Base-by-base conservation (phyloP, 2,888 invertebrate genomes). In the Anoplius nigerrimus region DNA sequence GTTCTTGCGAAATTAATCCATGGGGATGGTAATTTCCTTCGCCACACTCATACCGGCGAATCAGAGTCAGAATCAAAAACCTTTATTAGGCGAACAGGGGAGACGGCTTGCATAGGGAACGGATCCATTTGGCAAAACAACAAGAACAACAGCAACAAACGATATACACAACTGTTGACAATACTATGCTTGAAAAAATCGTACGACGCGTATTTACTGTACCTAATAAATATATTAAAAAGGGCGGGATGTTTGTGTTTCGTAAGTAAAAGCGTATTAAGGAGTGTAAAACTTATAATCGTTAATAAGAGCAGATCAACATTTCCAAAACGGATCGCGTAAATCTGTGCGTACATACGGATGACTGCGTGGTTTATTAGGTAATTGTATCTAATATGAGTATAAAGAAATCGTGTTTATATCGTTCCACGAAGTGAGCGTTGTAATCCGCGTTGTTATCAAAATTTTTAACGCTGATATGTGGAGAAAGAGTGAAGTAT, bases 81-180 rank as follows among this genome's bases (percentile, higher is more conserved):
- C n/a, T n/a, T n/a, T n/a, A n/a, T n/a, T n/a, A n/a, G n/a, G 11
- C 34, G 34, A 34, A 34, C 34, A 6, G 34, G 11, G 2, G 2
- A 2, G 6, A 22, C 6, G 48, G 18, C 56, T 57, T 46, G 53
- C n/a, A 63, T n/a, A 74, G 65, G 55, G 20, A 56, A 56, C 13
- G 63, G 75, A 75, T 78, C 62, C 67, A 73, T 68, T 78, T 67
- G 64, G 58, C 59, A 66, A 70, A 65, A 55, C 67, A 69, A 48
- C 54, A 24, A 62, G 27, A 63, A 18, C 34, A 55, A 68, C 15
- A n/a, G n/a, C 27, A 69, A 62, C 20, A 43, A 21, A 53, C 79
- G 77, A 84, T 79, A 83, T 84, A 85, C 84, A 87, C 84, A 87
- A 87, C 82, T 82, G 84, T 87, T 87, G 87, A 87, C 87, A 87